Evolutionary conservation across 2,797 vertebrate species (phyloP), one percentile per base, ranked within the genome.

Genomic region (Enteromius trimaculatus): DNA sequence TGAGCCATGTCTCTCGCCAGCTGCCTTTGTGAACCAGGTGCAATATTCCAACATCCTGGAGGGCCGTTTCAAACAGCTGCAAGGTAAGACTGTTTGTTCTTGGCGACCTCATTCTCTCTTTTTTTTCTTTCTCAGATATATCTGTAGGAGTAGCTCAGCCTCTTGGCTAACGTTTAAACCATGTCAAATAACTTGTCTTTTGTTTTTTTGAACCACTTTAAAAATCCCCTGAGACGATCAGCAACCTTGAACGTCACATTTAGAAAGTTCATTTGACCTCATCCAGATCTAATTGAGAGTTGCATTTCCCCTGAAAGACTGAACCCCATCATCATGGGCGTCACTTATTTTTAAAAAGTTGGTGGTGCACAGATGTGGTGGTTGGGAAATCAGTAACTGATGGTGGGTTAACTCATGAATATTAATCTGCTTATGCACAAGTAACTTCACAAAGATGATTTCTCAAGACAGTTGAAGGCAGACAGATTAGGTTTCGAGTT

Each of bases 31-130:
- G 80, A 97, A 97, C 92, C 93, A 96, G 53, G 94, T 96, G 85
- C 97, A 96, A 90, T 96, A 97, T 60, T 94, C 96, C 76, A 97
- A 96, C 86, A 96, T 98, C 85, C 90, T 98, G 92, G 97, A 97
- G 86, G 97, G 97, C 86, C 91, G 97, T 66, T 98, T 98, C 93
- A 98, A 98, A 89, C 97, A 98, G 90, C 93, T 98, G 55, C 97
- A 98, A 97, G 97, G 97, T 98, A 96, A 96, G 95, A 88, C 31
- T 51, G 42, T 70, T 42, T 47, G 4, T 64, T 78, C 51, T 81
- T 7, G 0, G 26, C 71, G 13, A 69, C 31, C 51, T 78, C 19
- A 29, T 82, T 19, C 68, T 51, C 23, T 66, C 10, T 60, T 3
- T 39, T 3, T 64, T 42, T 42, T 55, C 11, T 29, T 39, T 16